Base-by-base conservation (phyloP, 2,113 vertebrate genomes). In the Rattus rattus region DNA sequence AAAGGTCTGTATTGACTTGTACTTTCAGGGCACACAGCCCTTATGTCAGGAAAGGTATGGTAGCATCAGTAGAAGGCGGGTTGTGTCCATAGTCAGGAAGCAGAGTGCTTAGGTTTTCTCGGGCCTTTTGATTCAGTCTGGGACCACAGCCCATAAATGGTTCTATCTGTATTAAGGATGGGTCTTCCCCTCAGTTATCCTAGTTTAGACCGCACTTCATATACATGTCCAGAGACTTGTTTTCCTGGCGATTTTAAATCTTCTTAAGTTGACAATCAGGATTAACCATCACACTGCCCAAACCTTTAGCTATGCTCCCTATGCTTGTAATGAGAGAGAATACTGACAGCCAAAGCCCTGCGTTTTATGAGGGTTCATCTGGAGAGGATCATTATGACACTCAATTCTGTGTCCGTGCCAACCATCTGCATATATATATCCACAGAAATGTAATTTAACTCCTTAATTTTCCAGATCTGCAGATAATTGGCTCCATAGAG, bases 401-500 rank as follows among this genome's bases (percentile, higher is more conserved):
- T 81, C 61, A 73, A 3, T 73, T 95, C 81, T 65, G 83, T 7
- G 1, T 77, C 69, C 52, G 54, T 20, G 59, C 39, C 75, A 49
- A 3, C 47, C 54, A 28, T 84, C 94, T 70, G 77, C 77, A 52
- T 52, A 3, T 17, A 3, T 17, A 39, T 91, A 56, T 65, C 91
- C 87, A 65, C 2, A 0, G 96, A 89, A 96, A 92, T 76, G 24
- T 87, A 92, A 93, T 83, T 75, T 83, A 72, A 80, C 93, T 69
- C 88, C 86, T 95, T 91, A 81, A 88, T 90, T 96, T 92, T 90
- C 91, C 87, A 87, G 94, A 63, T 77, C 77, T 89, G 76, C 54
- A 75, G 91, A 91, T 96, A 96, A 90, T 93, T 97, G 89, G 91
- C 77, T 97, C 97, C 96, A 54, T 4, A 80, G 96, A 97, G 95